Evolutionary conservation across 2,113 vertebrate genomes (phyloP).

Genomic region (Nothocercus nigrocapillus): DNA sequence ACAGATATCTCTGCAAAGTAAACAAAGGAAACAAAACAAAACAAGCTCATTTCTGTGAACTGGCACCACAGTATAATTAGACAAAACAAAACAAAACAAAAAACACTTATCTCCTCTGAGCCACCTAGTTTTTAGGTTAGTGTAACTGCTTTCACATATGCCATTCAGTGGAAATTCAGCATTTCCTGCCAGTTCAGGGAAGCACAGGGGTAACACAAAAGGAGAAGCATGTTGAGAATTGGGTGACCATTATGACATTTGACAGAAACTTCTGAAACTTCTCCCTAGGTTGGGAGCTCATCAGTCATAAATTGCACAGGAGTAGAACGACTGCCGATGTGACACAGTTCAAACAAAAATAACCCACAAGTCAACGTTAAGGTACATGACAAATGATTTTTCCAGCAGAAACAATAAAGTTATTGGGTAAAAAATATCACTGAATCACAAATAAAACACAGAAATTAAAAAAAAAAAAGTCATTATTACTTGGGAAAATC

Average conservation of each 20-base stretch:
- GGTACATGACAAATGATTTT: neutral
- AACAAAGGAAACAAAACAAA: neutral
- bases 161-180: neutral
- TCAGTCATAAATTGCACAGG: neutral
- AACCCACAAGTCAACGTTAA: neutral
- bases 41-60: neutral
- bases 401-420: neutral
- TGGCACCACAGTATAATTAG: neutral
- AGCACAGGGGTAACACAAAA: neutral
- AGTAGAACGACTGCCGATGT: neutral
- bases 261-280: neutral
- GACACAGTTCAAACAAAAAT: neutral
- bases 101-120: neutral
- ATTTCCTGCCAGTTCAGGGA: neutral
- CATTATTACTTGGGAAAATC: neutral
- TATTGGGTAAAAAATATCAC: neutral
- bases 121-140: neutral
- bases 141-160: neutral
- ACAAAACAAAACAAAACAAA: neutral
- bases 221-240: neutral
- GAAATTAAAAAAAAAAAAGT: neutral
- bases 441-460: neutral
- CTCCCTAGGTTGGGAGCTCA: neutral
- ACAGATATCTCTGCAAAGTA: neutral
- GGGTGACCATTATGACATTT: neutral